Evolutionary conservation across 1,140 invertebrate genomes (phyloP).

Genomic region (Drosophila triauraria): DNA sequence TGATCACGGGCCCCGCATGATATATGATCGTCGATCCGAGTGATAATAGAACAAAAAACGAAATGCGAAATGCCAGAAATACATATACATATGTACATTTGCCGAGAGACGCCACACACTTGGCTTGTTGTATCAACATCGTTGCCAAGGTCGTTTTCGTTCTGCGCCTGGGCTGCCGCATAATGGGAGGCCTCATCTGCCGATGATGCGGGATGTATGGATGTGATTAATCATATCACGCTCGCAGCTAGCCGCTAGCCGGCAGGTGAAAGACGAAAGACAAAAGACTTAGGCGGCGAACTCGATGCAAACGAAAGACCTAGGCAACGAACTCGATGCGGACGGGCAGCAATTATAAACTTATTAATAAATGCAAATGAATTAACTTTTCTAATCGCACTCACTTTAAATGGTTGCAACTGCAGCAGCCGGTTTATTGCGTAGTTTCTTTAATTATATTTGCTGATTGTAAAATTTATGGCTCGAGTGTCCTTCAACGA

Average conservation of each 20-base stretch:
- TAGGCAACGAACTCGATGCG: constrained; percentile 66
- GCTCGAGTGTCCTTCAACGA: constrained; percentile 44
- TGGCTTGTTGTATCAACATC: constrained; percentile 30
- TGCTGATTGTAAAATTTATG: constrained; percentile 43
- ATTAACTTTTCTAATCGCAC: constrained; percentile 58
- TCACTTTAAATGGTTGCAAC: constrained; percentile 65
- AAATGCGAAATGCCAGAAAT: constrained; percentile 10
- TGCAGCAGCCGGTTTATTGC: constrained; percentile 51
- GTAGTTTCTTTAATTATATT: constrained; percentile 31
- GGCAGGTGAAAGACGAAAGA: constrained; percentile 29
- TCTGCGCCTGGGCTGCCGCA: constrained; percentile 31
- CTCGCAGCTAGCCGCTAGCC: not conserved
- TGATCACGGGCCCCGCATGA: constrained; percentile 51
- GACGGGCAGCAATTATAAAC: constrained; percentile 33
- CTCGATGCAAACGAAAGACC: constrained; percentile 48
- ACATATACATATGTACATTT: not conserved
- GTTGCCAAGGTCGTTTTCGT: constrained; percentile 57
- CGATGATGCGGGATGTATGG: constrained; percentile 12
- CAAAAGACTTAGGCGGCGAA: constrained; percentile 64
- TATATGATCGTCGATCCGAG: constrained; percentile 40
- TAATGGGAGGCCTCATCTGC: constrained; percentile 29
- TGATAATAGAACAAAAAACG: constrained; percentile 37
- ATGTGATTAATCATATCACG: constrained; percentile 61
- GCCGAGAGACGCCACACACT: constrained; percentile 17
- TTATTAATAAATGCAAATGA: constrained; percentile 59